Evolutionary conservation across 1,140 invertebrate genomes (phyloP).

Genomic region (Trachelipus rathkii): DNA sequence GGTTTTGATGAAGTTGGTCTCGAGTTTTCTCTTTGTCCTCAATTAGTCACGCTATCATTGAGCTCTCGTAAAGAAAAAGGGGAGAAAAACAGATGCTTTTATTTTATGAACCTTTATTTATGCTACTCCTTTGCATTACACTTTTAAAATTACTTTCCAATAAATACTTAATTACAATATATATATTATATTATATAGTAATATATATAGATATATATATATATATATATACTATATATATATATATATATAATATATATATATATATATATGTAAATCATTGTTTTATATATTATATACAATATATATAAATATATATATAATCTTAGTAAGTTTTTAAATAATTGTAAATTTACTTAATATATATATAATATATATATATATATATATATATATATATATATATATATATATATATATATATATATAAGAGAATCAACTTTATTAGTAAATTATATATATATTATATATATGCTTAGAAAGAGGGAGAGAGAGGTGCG

Average conservation of each 20-base stretch:
- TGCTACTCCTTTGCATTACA: too few species aligned
- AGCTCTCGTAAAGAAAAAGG: background rate
- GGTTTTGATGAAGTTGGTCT: background rate
- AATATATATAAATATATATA: constrained; percentile 5
- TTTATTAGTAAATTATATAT: background rate
- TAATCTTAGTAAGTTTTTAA: too few species aligned
- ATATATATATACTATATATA: too few species aligned
- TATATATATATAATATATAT: too few species aligned
- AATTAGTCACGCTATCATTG: constrained; percentile 1
- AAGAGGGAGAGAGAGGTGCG: background rate
- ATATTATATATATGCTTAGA: background rate
- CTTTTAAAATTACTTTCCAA: too few species aligned
- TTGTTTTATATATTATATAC: background rate
- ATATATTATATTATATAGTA: too few species aligned
- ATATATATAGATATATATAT: too few species aligned
- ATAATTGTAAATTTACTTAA: too few species aligned
- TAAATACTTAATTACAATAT: too few species aligned
- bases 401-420: constrained; percentile 7
- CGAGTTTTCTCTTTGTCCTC: background rate
- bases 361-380: background rate
- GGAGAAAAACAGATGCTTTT: background rate
- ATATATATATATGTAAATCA: too few species aligned
- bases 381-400: background rate
- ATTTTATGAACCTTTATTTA: too few species aligned
- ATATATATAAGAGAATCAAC: background rate